Percentiles rank a stretch among this genome's conserved stretches.
Conservation (phyloP, 2,113 vertebrate species). For the Dascyllus trimaculatus region DNA sequence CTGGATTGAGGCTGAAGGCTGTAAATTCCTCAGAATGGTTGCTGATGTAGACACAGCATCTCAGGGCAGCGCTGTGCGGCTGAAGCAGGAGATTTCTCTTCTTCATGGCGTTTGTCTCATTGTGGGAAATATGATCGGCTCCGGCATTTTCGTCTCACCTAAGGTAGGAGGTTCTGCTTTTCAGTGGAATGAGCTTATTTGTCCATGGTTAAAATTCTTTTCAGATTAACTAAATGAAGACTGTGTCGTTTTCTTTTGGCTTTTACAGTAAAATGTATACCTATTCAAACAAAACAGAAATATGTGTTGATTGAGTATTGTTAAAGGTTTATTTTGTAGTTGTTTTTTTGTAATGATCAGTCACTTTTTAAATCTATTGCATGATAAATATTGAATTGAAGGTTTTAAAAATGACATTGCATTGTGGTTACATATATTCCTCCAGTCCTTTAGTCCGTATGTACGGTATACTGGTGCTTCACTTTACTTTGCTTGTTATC, state of each 20-base stretch:
- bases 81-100: conserved; percentile 88
- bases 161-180: conserved; percentile 67
- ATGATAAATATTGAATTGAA: too few species aligned
- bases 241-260: too few species aligned
- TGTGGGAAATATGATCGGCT: conserved; percentile 89
- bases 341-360: too few species aligned
- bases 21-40: conserved; percentile 72
- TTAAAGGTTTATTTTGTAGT: too few species aligned
- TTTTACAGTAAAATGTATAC: too few species aligned
- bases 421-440: too few species aligned
- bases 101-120: conserved; percentile 89
- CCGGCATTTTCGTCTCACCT: conserved; percentile 88
- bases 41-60: conserved; percentile 61
- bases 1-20: conserved; percentile 3
- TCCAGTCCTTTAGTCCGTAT: too few species aligned
- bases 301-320: too few species aligned
- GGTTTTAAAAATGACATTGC: too few species aligned
- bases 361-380: too few species aligned
- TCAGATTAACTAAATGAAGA: too few species aligned
- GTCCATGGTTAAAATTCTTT: background rate
- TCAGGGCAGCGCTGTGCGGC: conserved; percentile 65
- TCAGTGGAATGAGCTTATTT: background rate
- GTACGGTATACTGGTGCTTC: background rate
- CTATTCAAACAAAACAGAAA: too few species aligned
- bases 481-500: conserved; percentile 32